Percentiles rank a stretch among this genome's conserved stretches.
Evolutionary conservation across 2,888 invertebrate genomes (phyloP).

Genomic region (Amphimallon solstitiale): DNA sequence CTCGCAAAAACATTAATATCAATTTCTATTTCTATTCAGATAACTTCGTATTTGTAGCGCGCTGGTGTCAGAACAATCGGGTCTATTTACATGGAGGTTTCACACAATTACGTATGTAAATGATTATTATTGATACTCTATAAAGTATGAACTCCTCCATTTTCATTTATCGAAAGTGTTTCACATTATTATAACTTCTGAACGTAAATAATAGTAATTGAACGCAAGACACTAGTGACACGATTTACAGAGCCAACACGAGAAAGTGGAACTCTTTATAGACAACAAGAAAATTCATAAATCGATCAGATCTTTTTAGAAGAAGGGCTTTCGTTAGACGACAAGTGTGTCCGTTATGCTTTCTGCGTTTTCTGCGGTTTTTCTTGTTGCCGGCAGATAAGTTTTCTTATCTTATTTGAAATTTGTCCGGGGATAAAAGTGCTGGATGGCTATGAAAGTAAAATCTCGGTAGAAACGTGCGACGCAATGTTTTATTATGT

Average conservation of each 20-base stretch:
- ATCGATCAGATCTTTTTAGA: neutral
- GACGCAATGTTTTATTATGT: conserved; percentile 1
- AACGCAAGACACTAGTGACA: neutral
- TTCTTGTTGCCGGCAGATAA: conserved; percentile 2
- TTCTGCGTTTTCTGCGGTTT: neutral
- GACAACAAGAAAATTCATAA: conserved; percentile 1
- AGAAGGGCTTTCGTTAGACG: conserved; percentile 11
- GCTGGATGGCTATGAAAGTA: conserved; percentile 2
- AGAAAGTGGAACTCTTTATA: conserved; percentile 11
- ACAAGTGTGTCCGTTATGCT: conserved; percentile 5
- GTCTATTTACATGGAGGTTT: too few relatives aligned
- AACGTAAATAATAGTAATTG: conserved; percentile 14
- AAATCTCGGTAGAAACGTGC: neutral
- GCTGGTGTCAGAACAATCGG: too few relatives aligned
- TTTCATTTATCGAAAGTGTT: conserved; percentile 16
- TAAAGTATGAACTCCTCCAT: too few relatives aligned
- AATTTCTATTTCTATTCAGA: too few relatives aligned
- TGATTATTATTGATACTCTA: too few relatives aligned
- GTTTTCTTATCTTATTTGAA: neutral
- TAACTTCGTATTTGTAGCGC: too few relatives aligned
- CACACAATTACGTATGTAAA: too few relatives aligned
- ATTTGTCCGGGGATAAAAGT: neutral
- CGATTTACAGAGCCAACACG: neutral
- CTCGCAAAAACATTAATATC: too few relatives aligned
- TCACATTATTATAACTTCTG: conserved; percentile 5